These are phyloP conservation scores for Limenitis camilla DNA, from an alignment of 2,888 invertebrate genomes.

Conservation along the genomic window DNA sequence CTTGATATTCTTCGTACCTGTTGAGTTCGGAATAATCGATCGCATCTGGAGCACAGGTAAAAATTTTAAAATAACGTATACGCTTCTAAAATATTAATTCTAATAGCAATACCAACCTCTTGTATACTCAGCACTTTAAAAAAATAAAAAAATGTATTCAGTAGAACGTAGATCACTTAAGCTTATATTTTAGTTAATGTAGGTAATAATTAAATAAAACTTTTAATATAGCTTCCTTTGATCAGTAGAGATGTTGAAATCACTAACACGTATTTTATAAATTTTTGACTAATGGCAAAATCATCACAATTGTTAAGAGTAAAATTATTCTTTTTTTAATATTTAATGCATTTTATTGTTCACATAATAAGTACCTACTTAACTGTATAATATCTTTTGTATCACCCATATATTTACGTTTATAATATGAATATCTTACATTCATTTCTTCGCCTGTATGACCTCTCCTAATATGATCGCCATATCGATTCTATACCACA, in stretches of 20 bases:
- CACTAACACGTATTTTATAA: constrained; percentile 37
- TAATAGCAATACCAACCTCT: constrained; percentile 27
- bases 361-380: constrained; percentile 31
- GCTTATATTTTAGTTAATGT: constrained; percentile 27
- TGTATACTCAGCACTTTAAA: constrained; percentile 21
- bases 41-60: constrained; percentile 60
- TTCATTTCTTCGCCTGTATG: constrained; percentile 42
- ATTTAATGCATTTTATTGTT: constrained; percentile 42
- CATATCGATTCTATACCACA: constrained; percentile 37
- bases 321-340: constrained; percentile 37
- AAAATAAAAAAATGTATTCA: constrained; percentile 11
- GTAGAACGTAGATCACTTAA: constrained; percentile 25
- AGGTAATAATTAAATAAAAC: constrained; percentile 14
- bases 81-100: constrained; percentile 31
- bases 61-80: constrained; percentile 35
- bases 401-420: constrained; percentile 34
- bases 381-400: constrained; percentile 36
- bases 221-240: constrained; percentile 17
- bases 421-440: constrained; percentile 34
- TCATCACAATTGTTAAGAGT: constrained; percentile 72
- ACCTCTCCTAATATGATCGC: constrained; percentile 40
- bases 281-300: constrained; percentile 71
- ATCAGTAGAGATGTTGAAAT: constrained; percentile 28
- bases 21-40: constrained; percentile 35
- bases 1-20: constrained; percentile 4